phyloP scores from a whole-genome alignment of 2,888 invertebrate genomes.

The Lepidonotus clava region DNA sequence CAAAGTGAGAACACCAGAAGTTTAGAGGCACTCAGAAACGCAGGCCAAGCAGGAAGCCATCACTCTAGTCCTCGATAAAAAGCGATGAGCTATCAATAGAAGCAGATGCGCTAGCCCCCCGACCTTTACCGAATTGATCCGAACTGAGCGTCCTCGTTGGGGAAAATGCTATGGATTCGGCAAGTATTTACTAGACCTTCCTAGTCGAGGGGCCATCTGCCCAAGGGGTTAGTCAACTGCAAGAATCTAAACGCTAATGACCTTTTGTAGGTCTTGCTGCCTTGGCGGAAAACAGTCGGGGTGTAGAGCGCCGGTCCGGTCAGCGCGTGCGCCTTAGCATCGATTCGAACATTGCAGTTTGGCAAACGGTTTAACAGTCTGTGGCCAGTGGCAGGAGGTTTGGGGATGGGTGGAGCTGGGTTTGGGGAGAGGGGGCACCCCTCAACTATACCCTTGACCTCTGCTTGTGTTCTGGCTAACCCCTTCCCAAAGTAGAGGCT shows the following conservation, averaged over 20 bases:
- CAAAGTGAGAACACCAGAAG: neutral
- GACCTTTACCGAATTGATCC: constrained; percentile 28
- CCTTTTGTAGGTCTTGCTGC: constrained; percentile 16
- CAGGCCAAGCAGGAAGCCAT: constrained; percentile 3
- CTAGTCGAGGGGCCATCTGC: neutral
- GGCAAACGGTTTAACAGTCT: neutral
- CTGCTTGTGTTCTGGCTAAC: too few species aligned
- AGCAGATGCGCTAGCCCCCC: neutral
- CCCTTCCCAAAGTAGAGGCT: neutral
- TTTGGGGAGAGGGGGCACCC: too few species aligned
- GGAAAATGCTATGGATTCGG: neutral
- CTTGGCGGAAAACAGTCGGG: neutral
- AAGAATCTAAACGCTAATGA: constrained; percentile 16
- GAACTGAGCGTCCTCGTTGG: neutral
- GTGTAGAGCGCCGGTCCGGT: neutral
- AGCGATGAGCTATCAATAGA: constrained; percentile 14
- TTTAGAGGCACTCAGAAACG: neutral
- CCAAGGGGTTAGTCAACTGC: neutral
- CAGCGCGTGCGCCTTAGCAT: neutral
- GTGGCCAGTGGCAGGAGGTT: neutral
- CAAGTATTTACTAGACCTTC: neutral
- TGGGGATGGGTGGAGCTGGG: neutral
- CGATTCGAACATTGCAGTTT: neutral
- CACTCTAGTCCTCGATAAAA: constrained; percentile 11
- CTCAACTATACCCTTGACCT: too few species aligned